Base-by-base conservation (phyloP, 2,113 vertebrate genomes). In the Smithornis capensis region DNA sequence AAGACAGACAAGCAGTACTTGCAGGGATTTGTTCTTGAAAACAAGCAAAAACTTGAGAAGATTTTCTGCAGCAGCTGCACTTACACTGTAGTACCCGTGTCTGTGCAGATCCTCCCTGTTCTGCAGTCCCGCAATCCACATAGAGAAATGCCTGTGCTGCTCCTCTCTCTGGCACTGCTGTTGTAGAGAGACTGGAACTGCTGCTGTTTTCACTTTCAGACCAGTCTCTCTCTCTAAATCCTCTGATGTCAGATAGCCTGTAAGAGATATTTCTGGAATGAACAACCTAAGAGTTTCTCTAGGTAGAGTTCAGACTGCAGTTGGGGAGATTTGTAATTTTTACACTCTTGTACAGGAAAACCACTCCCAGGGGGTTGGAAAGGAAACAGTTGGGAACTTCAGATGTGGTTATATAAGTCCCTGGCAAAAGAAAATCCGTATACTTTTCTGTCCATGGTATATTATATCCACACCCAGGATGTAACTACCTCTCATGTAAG, bases 221-320 rank as follows among this genome's bases (percentile, higher is more conserved):
- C 89, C 95, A 92, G 95, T 90, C 96, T 94, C 86, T 75, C 95
- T 76, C 93, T 90, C 83, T 90, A 92, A 97, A 73, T 93, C 95
- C 93, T 95, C 94, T 98, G 98, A 98, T 97, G 98, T 98, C 98
- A 98, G 94, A 84, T 79, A 96, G 96, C 67, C 90, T 96, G 81
- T 71, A 87, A 94, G 80, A 97, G 97, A 92, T 97, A 97, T 98
- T 98, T 98, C 97, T 94, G 98, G 97, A 96, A 95, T 87, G 95
- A 95, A 94, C 31, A 12, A 93, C 83, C 84, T 88, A 79, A 95
- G 91, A 90, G 76, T 93, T 97, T 97, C 95, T 95, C 96, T 96
- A 97, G 95, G 97, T 97, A 96, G 90, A 76, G 74, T 59, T 92
- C 75, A 81, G 94, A 95, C 79, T 79, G 92, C 86, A 92, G 82